Evolutionary conservation across 2,888 invertebrate species (phyloP).

Genomic region (Synanthedon vespiformis): DNA sequence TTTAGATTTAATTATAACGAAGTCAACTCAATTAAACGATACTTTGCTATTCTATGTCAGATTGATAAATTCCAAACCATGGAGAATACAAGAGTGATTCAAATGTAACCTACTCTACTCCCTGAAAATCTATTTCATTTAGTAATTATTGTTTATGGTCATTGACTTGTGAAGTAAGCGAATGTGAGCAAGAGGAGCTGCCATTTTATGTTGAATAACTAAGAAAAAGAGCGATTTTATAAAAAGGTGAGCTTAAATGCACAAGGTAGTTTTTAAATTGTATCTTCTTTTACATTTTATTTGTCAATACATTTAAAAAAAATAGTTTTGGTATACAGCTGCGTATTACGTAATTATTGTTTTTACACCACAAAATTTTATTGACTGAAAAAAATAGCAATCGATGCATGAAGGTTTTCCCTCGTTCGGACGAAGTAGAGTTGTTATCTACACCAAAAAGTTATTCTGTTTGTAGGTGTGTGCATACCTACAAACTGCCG

Average conservation of each 20-base stretch:
- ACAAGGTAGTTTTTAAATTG: slow-evolving; percentile 33
- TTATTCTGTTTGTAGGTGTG: slow-evolving; percentile 78
- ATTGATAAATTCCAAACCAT: no score
- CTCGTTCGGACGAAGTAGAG: slow-evolving; percentile 47
- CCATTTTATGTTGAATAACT: slow-evolving; percentile 54
- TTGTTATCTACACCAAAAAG: slow-evolving; percentile 74
- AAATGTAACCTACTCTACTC: no score
- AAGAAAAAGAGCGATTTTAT: slow-evolving; percentile 27
- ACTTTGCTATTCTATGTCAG: no score
- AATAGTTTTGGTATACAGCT: slow-evolving; percentile 29
- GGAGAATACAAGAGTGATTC: no score
- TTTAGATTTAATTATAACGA: no score
- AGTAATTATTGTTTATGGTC: slow-evolving; percentile 43
- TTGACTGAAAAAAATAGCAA: slow-evolving; percentile 27
- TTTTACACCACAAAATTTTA: slow-evolving; percentile 51
- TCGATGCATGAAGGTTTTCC: slow-evolving; percentile 36
- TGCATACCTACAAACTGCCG: slow-evolving; percentile 71
- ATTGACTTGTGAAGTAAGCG: slow-evolving; percentile 21
- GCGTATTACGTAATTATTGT: slow-evolving; percentile 64
- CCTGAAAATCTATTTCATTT: not conserved
- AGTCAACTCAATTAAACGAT: no score
- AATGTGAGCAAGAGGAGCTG: slow-evolving; percentile 43
- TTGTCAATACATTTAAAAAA: slow-evolving; percentile 20
- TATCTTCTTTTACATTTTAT: slow-evolving; percentile 21
- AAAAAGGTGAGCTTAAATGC: slow-evolving; percentile 54